phyloP scores from a whole-genome alignment of 92 coral and sea anemone species.

The Hydrozoanthus gracilis region DNA sequence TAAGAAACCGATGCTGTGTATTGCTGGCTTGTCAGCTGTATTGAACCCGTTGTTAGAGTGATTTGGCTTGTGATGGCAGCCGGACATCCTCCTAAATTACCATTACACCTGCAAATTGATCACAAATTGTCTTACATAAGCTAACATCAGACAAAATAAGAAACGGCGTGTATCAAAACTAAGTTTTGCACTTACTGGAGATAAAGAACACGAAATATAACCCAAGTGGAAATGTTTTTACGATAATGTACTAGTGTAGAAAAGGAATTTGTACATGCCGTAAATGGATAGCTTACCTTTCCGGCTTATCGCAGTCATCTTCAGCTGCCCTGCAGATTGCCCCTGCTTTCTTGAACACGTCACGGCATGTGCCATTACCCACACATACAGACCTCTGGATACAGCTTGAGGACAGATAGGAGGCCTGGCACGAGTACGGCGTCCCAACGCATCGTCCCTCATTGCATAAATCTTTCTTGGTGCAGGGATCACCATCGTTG shows the following conservation, averaged over 20 bases:
- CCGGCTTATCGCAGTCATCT: slow-evolving; percentile 82
- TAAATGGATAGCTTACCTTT: slow-evolving; percentile 46
- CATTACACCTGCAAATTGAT: slow-evolving; percentile 48
- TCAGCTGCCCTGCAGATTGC: slow-evolving; percentile 76
- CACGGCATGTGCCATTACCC: slow-evolving; percentile 81
- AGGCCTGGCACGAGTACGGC: slow-evolving; percentile 78
- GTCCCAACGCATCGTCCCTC: slow-evolving; percentile 75
- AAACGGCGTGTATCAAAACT: no score
- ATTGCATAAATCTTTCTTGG: slow-evolving; percentile 80
- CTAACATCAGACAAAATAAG: no score
- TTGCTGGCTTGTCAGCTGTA: slow-evolving; percentile 33
- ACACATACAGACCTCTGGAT: slow-evolving; percentile 71
- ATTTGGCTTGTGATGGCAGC: slow-evolving; percentile 46
- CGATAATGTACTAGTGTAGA: no score
- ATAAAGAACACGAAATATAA: no score
- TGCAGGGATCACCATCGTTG: slow-evolving; percentile 80
- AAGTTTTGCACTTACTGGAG: no score
- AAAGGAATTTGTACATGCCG: background rate
- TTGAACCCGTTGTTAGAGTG: slow-evolving; percentile 43
- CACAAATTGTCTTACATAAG: background rate
- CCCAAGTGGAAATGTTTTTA: no score
- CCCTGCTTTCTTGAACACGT: slow-evolving; percentile 59
- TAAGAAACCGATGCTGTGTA: slow-evolving; percentile 43
- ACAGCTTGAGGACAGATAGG: slow-evolving; percentile 72
- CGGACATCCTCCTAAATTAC: slow-evolving; percentile 62